Evolutionary conservation across 1,140 invertebrate species (phyloP).

Genomic region (Ooceraea biroi): DNA sequence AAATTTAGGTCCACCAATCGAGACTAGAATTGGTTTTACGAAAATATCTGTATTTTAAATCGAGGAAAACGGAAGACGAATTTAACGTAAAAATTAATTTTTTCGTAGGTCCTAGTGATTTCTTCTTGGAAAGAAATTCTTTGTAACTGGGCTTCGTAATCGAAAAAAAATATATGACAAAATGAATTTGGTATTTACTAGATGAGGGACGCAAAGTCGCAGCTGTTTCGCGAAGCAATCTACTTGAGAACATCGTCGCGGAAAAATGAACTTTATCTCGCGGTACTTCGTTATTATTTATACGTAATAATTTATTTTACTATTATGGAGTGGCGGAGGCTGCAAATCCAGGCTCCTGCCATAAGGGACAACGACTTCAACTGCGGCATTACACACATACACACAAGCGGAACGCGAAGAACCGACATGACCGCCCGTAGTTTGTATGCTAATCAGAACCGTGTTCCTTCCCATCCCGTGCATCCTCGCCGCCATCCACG

Average conservation of each 20-base stretch:
- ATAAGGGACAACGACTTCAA: neutral
- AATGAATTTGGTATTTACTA: too few species aligned
- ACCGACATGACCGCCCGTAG: slow-evolving; percentile 76
- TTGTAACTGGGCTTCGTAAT: too few species aligned
- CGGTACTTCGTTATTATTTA: neutral
- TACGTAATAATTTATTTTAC: neutral
- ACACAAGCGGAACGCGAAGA: slow-evolving; percentile 64
- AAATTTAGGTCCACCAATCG: neutral
- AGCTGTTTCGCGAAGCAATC: neutral
- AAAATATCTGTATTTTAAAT: slow-evolving; percentile 8
- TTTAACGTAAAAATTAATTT: neutral
- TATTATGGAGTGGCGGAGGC: neutral
- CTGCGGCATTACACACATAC: neutral
- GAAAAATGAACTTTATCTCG: slow-evolving; percentile 23
- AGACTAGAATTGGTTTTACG: neutral
- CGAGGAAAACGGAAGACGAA: neutral
- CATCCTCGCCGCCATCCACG: slow-evolving; percentile 16
- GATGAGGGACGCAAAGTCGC: neutral
- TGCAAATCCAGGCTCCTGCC: slow-evolving; percentile 29
- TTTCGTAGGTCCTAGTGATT: neutral
- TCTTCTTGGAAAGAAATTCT: neutral
- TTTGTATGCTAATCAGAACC: slow-evolving; percentile 81
- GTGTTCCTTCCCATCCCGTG: slow-evolving; percentile 74
- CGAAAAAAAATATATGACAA: too few species aligned
- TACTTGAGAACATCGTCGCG: neutral